Base-by-base conservation (phyloP, 2,797 vertebrate species). In the Enoplosus armatus region DNA sequence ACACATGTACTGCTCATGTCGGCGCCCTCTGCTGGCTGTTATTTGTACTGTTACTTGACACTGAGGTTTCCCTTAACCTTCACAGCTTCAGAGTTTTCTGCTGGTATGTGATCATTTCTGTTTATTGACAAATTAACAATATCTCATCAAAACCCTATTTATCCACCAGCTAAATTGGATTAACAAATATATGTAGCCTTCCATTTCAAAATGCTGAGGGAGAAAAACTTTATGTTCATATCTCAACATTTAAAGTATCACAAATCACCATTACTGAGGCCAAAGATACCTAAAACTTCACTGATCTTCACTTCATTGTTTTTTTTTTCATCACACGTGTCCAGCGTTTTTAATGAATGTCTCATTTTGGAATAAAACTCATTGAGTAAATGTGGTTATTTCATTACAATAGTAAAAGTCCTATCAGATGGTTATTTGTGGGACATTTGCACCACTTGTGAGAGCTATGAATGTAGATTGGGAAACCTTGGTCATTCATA, bases 21-120 rank as follows among this genome's bases (percentile, higher is more conserved):
- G 51, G 71, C 77, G 51, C 87, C 89, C 79, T 81, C 87, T 93
- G 89, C 89, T 94, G 91, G 91, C 83, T 79, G 83, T 89, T 72
- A 80, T 82, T 82, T 88, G 74, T 92, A 94, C 89, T 80, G 82
- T 89, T 86, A 82, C 64, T 64, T 72, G 80, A 47, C 48, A 5
- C 67, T 71, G 79, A 86, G 69, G 81, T 87, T 84, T 85, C 83
- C 75, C 66, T 70, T 3, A 24, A 56, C 27, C 18, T 55, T 79
- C 18, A 80, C 54, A 29, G 72, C 76, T 72, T 35, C 58, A 8
- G 26, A 7, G 8, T 69, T 64, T 51, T 47, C 62, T 41, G 6
- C 54, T 54, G 27, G 63, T 26, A 12, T 41, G 16, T 26, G 12
- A 58, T 66, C 18, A 45, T 71, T 35, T 78, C 14, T 35, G 1